Percentiles rank a stretch among this genome's conserved stretches.
Conservation (phyloP, 2,888 invertebrate genomes). For the Xylophagus ater region DNA sequence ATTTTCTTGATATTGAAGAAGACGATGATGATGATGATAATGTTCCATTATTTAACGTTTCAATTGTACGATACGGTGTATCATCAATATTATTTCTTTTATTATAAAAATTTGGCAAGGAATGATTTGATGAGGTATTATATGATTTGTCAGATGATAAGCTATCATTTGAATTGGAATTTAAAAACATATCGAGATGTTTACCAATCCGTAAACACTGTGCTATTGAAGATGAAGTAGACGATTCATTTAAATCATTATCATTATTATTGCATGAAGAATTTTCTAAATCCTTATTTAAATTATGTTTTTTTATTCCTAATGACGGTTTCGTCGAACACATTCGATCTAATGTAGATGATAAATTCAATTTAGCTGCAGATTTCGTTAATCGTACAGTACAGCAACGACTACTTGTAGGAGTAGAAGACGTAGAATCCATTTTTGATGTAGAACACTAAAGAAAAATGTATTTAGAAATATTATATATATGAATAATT, state of each 20-base stretch:
- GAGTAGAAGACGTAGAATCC: constrained; percentile 26
- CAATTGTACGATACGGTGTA: neutral
- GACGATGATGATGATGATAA: no score
- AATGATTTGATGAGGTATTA: constrained; percentile 23
- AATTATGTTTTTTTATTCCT: no score
- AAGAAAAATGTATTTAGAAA: no score
- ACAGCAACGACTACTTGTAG: constrained; percentile 36
- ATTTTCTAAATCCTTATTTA: constrained; percentile 13
- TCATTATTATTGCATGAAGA: constrained; percentile 6
- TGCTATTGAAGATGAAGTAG: no score
- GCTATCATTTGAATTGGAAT: constrained; percentile 36
- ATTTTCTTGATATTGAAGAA: no score
- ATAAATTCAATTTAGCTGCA: constrained; percentile 38
- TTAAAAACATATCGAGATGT: constrained; percentile 25
- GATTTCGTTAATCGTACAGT: constrained; percentile 36
- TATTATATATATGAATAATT: no score
- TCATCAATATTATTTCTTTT: constrained; percentile 15
- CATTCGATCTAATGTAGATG: constrained; percentile 25
- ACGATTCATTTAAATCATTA: no score
- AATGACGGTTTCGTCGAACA: constrained; percentile 13
- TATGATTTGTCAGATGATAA: constrained; percentile 22
- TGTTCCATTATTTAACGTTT: no score
- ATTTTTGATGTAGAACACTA: neutral
- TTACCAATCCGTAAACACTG: constrained; percentile 8
- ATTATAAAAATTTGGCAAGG: constrained; percentile 18